Evolutionary conservation across 2,797 vertebrate genomes (phyloP).

Genomic region (Enteromius afrohamiltoni): DNA sequence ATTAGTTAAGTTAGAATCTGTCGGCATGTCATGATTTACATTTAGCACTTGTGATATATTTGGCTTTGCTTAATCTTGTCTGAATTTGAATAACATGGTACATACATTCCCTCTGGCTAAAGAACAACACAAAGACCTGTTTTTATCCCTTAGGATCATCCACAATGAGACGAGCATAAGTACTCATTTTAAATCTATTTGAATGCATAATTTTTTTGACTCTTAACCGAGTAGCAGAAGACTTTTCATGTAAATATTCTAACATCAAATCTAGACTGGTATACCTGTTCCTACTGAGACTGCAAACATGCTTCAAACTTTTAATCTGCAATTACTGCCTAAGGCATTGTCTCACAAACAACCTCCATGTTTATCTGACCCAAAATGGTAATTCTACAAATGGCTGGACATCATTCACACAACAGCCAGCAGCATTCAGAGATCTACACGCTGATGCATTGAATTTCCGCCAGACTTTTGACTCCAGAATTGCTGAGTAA

Average conservation of each 20-base stretch:
- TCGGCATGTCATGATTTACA: conserved; percentile 10
- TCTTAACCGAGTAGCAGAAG: background rate
- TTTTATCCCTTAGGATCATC: conserved; percentile 12
- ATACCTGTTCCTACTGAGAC: conserved; percentile 16
- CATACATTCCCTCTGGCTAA: conserved; percentile 43
- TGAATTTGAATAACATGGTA: conserved; percentile 41
- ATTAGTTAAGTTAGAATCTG: conserved; percentile 43
- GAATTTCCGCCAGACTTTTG: conserved; percentile 1
- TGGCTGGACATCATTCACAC: conserved; percentile 31
- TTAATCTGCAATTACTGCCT: background rate
- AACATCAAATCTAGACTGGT: conserved; percentile 1
- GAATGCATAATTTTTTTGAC: background rate
- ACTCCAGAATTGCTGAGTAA: conserved; percentile 17
- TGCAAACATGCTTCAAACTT: conserved; percentile 27
- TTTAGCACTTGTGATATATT: conserved; percentile 34
- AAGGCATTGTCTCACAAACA: background rate
- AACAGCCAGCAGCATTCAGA: conserved; percentile 29
- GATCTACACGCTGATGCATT: conserved; percentile 7
- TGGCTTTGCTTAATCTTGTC: conserved; percentile 38
- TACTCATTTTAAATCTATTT: background rate
- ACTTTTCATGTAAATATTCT: background rate
- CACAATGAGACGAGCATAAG: background rate
- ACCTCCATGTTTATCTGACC: conserved; percentile 15
- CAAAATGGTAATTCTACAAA: conserved; percentile 33
- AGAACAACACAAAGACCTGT: conserved; percentile 41